phyloP scores from a whole-genome alignment of 1,140 invertebrate genomes.

The Matsumurasca onukii region DNA sequence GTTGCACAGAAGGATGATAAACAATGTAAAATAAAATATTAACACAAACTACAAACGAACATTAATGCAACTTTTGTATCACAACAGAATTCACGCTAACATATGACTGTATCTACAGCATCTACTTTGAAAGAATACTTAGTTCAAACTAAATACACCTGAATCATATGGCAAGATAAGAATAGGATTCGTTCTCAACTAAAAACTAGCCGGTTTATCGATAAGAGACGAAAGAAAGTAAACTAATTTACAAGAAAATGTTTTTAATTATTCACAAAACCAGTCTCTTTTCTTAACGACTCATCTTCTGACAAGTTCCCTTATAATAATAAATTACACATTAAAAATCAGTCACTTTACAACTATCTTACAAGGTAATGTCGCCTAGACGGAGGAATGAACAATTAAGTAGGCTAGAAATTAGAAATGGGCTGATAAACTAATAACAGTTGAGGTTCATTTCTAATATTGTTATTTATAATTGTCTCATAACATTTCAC shows the following conservation, averaged over 20 bases:
- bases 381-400: neutral
- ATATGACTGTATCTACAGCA: neutral
- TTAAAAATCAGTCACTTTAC: constrained; percentile 23
- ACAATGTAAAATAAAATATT: constrained; percentile 9
- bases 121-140: neutral
- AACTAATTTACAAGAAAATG: constrained; percentile 15
- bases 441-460: no score
- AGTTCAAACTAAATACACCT: neutral
- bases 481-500: no score
- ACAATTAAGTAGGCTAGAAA: constrained; percentile 11
- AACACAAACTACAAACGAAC: constrained; percentile 25
- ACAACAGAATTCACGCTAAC: constrained; percentile 19
- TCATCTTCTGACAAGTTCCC: constrained; percentile 3
- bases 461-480: no score
- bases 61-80: constrained; percentile 16
- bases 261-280: neutral
- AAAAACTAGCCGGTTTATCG: neutral
- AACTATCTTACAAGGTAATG: constrained; percentile 7
- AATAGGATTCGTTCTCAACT: constrained; percentile 8
- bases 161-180: constrained; percentile 24
- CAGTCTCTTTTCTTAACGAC: constrained; percentile 3
- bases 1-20: constrained; percentile 16
- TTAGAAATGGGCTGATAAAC: no score
- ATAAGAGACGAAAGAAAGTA: neutral
- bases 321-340: constrained; percentile 15